A percentile compares a stretch with the other conserved stretches of the same genome.
These are phyloP conservation scores for Syngnathus typhle DNA, from an alignment of 2,113 vertebrate species.

Conservation along the genomic window DNA sequence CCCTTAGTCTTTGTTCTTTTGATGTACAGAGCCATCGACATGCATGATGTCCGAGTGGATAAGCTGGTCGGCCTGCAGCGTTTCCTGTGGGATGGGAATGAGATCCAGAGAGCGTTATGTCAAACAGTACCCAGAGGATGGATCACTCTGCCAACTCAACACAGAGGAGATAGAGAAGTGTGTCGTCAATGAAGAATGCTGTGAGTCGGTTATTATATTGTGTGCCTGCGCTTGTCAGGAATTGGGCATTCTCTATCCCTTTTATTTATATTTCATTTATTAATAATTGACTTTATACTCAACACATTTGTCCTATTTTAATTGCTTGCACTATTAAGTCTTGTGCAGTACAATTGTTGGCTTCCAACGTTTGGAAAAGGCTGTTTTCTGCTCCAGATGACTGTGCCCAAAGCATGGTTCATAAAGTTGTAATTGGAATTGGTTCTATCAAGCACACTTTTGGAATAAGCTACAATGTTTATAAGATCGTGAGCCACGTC, in stretches of 20 bases:
- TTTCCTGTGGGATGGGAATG: conserved; percentile 84
- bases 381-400: not conserved
- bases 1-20: conserved; percentile 28
- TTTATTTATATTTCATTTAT: not conserved
- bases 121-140: conserved; percentile 94
- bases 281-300: not conserved
- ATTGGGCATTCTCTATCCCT: not conserved
- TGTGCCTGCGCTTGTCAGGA: not conserved
- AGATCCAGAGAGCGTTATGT: conserved; percentile 91
- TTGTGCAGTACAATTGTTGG: not conserved
- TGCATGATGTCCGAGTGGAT: conserved; percentile 99
- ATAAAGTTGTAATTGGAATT: not conserved
- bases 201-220: conserved; percentile 64
- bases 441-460: not conserved
- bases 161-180: conserved; percentile 92
- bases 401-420: not conserved
- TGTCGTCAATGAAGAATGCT: conserved; percentile 89
- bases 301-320: not conserved
- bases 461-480: not conserved
- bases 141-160: conserved; percentile 85
- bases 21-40: conserved; percentile 77
- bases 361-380: not conserved
- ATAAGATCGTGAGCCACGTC: not conserved
- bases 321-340: not conserved
- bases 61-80: conserved; percentile 91